These are phyloP conservation scores for Austrolebias charrua DNA, from an alignment of 2,797 vertebrate genomes.

Conservation along the genomic window DNA sequence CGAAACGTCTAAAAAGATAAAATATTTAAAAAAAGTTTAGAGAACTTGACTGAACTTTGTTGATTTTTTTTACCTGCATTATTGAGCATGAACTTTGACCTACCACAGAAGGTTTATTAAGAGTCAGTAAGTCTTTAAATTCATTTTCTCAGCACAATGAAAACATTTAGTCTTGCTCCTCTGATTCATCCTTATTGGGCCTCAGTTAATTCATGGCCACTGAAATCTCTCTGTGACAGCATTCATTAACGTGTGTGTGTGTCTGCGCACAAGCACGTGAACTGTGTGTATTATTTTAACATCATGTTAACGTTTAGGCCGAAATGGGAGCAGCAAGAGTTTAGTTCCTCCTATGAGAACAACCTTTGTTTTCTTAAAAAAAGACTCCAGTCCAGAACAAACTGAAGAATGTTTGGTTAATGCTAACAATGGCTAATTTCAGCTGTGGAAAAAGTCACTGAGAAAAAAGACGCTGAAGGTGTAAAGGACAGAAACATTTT, in stretches of 20 bases:
- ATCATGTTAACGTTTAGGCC: constrained; percentile 44
- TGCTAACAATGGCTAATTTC: constrained; percentile 40
- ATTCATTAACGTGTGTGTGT: constrained; percentile 8
- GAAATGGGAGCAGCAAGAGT: constrained; percentile 67
- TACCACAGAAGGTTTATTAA: too few species aligned
- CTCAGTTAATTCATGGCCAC: constrained; percentile 9
- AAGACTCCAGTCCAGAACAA: constrained; percentile 63
- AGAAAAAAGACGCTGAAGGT: constrained; percentile 20
- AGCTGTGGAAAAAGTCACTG: constrained; percentile 30
- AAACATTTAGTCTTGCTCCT: constrained; percentile 6
- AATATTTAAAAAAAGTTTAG: too few species aligned
- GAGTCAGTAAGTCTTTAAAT: background rate
- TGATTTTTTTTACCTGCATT: too few species aligned
- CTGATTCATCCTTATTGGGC: constrained; percentile 4
- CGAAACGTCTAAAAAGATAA: too few species aligned
- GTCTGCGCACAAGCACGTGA: constrained; percentile 21
- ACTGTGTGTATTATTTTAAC: constrained; percentile 64
- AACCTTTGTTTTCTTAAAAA: constrained; percentile 71
- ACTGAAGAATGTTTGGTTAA: constrained; percentile 26
- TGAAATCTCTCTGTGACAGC: constrained; percentile 19
- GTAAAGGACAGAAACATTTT: constrained; percentile 51
- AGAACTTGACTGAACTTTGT: too few species aligned
- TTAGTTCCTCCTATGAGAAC: constrained; percentile 64
- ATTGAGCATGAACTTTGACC: too few species aligned
- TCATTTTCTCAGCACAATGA: background rate